Evolutionary conservation across 2,888 invertebrate species (phyloP).

Genomic region (Alviniconcha strummeri): DNA sequence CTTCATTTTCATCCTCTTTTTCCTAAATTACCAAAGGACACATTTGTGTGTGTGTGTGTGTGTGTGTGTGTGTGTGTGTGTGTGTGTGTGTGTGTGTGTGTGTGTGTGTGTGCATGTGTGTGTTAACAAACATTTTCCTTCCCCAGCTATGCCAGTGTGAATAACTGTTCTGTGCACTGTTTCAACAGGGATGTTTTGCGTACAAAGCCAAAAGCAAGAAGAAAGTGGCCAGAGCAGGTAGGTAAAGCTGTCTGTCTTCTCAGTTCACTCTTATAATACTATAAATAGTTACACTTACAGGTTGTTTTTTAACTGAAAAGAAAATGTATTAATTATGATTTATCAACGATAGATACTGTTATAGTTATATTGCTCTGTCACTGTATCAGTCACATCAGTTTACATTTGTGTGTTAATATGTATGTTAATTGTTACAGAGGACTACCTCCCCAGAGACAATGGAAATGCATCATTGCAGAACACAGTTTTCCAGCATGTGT

Average conservation of each 20-base stretch:
- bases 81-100: no score
- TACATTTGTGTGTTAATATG: neutral
- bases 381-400: neutral
- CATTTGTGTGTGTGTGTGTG: neutral
- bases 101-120: neutral
- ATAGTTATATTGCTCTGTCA: no score
- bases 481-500: slow-evolving; percentile 47
- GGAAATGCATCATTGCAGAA: slow-evolving; percentile 41
- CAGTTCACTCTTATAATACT: no score
- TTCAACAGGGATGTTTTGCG: slow-evolving; percentile 66
- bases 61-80: neutral
- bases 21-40: no score
- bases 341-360: no score
- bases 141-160: no score
- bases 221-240: slow-evolving; percentile 58
- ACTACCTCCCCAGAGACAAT: slow-evolving; percentile 47
- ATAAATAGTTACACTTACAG: no score
- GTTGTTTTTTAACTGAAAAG: no score
- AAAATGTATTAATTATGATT: no score
- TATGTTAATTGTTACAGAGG: slow-evolving; percentile 45
- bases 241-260: slow-evolving; percentile 4
- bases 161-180: neutral
- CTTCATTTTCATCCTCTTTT: no score
- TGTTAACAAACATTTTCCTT: neutral
- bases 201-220: slow-evolving; percentile 69